phyloP scores from a whole-genome alignment of 2,113 vertebrate species.

The Ramphastos sulfuratus region DNA sequence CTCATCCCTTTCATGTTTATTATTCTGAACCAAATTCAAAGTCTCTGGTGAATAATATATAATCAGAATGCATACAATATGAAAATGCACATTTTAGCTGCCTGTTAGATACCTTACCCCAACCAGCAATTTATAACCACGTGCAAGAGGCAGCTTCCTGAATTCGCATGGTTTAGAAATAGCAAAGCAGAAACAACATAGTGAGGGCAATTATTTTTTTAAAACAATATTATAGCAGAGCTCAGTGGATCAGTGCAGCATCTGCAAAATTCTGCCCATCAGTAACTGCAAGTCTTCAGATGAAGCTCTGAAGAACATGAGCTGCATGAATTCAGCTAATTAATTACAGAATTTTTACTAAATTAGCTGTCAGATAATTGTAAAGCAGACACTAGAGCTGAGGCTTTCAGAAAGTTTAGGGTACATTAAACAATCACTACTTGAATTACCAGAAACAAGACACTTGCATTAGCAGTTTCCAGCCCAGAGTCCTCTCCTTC shows the following conservation, averaged over 20 bases:
- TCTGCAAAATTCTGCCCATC: slow-evolving; percentile 7
- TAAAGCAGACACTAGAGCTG: background rate
- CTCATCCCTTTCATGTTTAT: background rate
- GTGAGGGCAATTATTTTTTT: background rate
- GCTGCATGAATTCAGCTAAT: background rate
- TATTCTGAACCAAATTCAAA: background rate
- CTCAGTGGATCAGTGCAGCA: background rate
- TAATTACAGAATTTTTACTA: background rate
- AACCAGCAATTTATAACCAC: background rate
- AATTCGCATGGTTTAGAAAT: background rate
- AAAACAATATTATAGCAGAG: slow-evolving; percentile 1
- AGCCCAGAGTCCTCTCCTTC: background rate
- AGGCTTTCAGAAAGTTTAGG: background rate
- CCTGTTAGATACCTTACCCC: background rate
- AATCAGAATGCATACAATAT: background rate
- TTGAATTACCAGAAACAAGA: background rate
- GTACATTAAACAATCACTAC: background rate
- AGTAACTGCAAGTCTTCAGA: background rate
- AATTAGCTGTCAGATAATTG: background rate
- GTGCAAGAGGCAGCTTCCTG: background rate
- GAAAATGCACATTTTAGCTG: background rate
- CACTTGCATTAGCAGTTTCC: background rate
- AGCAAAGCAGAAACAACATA: background rate
- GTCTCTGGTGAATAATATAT: background rate
- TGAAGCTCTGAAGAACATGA: background rate